Evolutionary conservation across 2,113 vertebrate genomes (phyloP), one percentile per base, ranked within the genome.

Genomic region (Rhinoderma darwinii): DNA sequence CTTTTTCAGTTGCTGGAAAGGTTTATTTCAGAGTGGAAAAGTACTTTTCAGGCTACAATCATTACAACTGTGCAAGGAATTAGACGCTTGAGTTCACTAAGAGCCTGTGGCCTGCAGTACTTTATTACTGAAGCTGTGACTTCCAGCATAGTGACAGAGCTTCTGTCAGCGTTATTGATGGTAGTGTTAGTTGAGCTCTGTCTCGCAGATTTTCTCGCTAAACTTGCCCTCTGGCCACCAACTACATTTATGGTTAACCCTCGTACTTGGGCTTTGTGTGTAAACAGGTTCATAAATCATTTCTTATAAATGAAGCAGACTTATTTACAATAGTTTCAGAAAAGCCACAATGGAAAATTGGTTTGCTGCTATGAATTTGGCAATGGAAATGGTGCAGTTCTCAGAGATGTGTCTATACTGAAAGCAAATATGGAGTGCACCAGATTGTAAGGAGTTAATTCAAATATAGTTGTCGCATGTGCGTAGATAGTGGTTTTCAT

Each of bases 71-170:
- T 61, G 66, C 76, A 43, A 86, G 44, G 32, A 51, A 86, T 86
- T 81, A 86, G 66, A 86, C 66, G 85, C 85, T 72, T 86, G 85
- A 86, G 77, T 81, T 86, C 77, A 86, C 85, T 86, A 86, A 86
- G 37, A 86, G 85, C 85, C 85, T 74, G 66, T 86, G 85, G 85
- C 85, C 66, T 32, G 68, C 77, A 61, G 78, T 81, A 70, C 77
- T 86, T 86, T 79, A 82, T 81, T 81, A 81, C 77, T 73, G 35
- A 37, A 74, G 66, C 77, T 74, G 77, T 44, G 85, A 81, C 85
- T 80, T 47, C 63, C 15, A 70, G 44, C 84, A 59, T 61, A 32
- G 66, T 82, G 85, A 73, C 51, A 61, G 47, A 81, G 77, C 77
- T 59, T 68, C 85, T 82, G 85, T 82, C 78, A 74, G 66, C 22